Evolutionary conservation across 2,888 invertebrate genomes (phyloP).

Genomic region (Eristalis pertinax): DNA sequence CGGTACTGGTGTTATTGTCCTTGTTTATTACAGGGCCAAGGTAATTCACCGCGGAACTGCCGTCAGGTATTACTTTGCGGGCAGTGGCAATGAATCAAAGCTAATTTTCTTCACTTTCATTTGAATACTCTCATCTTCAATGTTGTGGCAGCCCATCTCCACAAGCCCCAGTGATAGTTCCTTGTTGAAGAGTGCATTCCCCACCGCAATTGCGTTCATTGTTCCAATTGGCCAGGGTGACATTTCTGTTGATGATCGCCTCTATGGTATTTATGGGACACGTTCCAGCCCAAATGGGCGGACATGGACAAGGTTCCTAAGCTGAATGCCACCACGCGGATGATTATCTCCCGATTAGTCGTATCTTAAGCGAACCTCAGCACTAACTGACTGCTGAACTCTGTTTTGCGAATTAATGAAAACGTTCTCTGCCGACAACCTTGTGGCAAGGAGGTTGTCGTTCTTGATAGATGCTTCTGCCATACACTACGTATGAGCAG

Average conservation of each 20-base stretch:
- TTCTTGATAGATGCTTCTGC: constrained; percentile 3
- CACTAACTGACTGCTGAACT: constrained; percentile 31
- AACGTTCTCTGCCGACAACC: constrained; percentile 7
- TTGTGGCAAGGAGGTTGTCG: constrained; percentile 22
- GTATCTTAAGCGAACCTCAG: constrained; percentile 13
- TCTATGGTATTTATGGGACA: constrained; percentile 25
- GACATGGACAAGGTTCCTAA: constrained; percentile 37
- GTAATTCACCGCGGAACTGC: too few relatives aligned
- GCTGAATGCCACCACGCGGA: constrained; percentile 46
- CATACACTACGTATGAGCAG: too few relatives aligned
- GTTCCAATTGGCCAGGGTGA: constrained; percentile 65
- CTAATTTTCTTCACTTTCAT: constrained; percentile 90
- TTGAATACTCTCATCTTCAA: constrained; percentile 85
- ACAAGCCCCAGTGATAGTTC: constrained; percentile 74
- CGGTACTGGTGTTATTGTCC: too few relatives aligned
- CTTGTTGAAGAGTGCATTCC: constrained; percentile 78
- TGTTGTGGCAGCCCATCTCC: constrained; percentile 86
- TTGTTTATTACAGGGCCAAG: too few relatives aligned
- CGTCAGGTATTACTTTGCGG: too few relatives aligned
- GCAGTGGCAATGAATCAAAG: constrained; percentile 86
- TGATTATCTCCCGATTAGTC: constrained; percentile 47
- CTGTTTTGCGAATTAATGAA: constrained; percentile 8
- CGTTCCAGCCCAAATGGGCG: constrained; percentile 14
- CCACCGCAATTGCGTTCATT: constrained; percentile 77
- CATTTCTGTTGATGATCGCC: constrained; percentile 11